Conservation (phyloP, 2,888 invertebrate species). For the Tiliacea citrago region DNA sequence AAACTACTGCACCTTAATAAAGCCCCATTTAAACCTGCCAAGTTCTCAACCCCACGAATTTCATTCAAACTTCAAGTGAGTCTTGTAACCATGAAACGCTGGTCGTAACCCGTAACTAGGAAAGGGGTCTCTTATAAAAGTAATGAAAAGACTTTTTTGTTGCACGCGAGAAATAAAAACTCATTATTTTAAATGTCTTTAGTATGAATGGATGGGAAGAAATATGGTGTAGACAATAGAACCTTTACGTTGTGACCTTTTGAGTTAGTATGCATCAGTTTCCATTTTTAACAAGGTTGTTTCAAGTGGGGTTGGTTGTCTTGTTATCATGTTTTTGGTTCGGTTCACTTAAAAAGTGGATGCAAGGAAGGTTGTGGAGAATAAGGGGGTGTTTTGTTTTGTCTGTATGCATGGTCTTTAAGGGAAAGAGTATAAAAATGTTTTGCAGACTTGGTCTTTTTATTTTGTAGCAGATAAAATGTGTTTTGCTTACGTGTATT, state of each 20-base stretch:
- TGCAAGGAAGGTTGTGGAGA: constrained; percentile 7
- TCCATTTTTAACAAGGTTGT: constrained; percentile 68
- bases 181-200: constrained; percentile 63
- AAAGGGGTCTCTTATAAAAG: constrained; percentile 48
- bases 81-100: constrained; percentile 47
- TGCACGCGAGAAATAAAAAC: constrained; percentile 49
- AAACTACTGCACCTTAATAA: constrained; percentile 32
- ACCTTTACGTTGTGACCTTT: constrained; percentile 55
- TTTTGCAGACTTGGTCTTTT: background rate
- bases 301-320: constrained; percentile 46
- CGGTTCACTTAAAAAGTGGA: constrained; percentile 31
- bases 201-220: constrained; percentile 35
- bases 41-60: constrained; percentile 38
- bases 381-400: constrained; percentile 12
- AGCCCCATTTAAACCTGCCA: constrained; percentile 40
- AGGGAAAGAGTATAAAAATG: background rate
- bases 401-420: background rate
- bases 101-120: constrained; percentile 43
- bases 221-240: constrained; percentile 39
- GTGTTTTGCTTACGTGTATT: background rate
- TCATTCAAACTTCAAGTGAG: constrained; percentile 54
- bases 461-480: background rate
- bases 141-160: constrained; percentile 57
- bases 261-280: constrained; percentile 65
- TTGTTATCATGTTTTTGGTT: constrained; percentile 52